Evolutionary conservation across 2,113 vertebrate genomes (phyloP), one percentile per base, ranked within the genome.

Genomic region (Siphamia tubifer): DNA sequence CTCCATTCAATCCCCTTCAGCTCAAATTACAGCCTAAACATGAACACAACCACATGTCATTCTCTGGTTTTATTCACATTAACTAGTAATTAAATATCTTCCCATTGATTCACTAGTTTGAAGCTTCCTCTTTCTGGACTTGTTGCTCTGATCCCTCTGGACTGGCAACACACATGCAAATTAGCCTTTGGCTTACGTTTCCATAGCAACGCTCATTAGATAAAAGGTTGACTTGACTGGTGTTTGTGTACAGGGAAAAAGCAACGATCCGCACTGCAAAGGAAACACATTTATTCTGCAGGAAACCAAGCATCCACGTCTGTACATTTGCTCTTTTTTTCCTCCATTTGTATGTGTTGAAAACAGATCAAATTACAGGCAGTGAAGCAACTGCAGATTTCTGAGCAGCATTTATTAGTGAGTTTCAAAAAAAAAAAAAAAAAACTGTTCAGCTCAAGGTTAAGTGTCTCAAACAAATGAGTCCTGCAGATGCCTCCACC

Each of bases 141-240:
- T 25, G 23, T 21, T 20, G 43, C 8, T 0, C 7, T 30, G 40
- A 65, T 69, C 68, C 61, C 55, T 21, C 34, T 12, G 24, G 51
- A 71, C 64, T 60, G 32, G 43, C 53, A 35, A 4, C 24, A 15
- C 54, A 27, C 57, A 69, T 61, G 56, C 56, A 85, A 85, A 86
- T 85, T 30, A 82, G 52, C 60, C 45, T 68, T 68, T 61, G 60
- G 32, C 63, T 58, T 21, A 15, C 2, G 65, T 89, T 78, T 56
- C 86, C 83, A 90, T 89, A 38, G 90, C 58, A 84, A 90, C 88
- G 8, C 60, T 82, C 64, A 84, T 87, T 81, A 87, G 74, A 54
- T 48, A 80, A 80, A 86, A 74, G 72, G 48, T 52, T 72, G 77
- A 68, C 67, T 34, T 51, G 54, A 25, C 52, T 45, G 66, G 15